Percentiles rank a stretch among this genome's conserved stretches.
Evolutionary conservation across 2,797 vertebrate species (phyloP).

Genomic region (Anabas testudineus): DNA sequence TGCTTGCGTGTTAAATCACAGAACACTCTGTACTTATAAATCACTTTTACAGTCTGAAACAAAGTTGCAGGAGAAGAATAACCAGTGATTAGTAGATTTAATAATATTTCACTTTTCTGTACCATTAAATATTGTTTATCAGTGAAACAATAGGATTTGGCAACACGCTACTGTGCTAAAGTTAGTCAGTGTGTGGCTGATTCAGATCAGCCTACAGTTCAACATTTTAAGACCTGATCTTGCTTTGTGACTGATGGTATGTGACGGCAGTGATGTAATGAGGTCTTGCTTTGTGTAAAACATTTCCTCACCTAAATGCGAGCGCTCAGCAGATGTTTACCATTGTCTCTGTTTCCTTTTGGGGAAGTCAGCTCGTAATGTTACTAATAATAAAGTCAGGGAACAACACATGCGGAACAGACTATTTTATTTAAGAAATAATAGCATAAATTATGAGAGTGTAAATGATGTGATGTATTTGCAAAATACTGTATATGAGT

Average conservation of each 20-base stretch:
- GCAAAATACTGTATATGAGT: not conserved
- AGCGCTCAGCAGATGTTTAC: constrained; percentile 16
- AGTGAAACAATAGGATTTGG: not conserved
- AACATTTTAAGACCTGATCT: not conserved
- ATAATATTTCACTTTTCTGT: too few species aligned
- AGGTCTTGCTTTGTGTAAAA: constrained; percentile 3
- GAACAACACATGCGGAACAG: constrained; percentile 1
- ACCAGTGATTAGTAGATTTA: too few species aligned
- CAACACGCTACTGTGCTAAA: not conserved
- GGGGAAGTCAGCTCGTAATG: constrained; percentile 56
- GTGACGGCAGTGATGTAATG: constrained; percentile 2
- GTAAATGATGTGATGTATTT: constrained; percentile 6
- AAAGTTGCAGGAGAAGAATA: too few species aligned
- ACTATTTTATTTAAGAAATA: constrained; percentile 6
- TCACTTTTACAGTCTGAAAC: too few species aligned
- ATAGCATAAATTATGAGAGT: not conserved
- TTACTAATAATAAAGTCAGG: constrained; percentile 54
- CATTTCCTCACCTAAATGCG: constrained; percentile 31
- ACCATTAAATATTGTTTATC: too few species aligned
- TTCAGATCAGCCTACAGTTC: not conserved
- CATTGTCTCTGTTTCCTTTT: constrained; percentile 75
- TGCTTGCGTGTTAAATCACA: too few species aligned
- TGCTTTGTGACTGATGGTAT: not conserved
- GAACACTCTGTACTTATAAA: too few species aligned
- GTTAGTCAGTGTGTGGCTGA: not conserved